Evolutionary conservation across 2,113 vertebrate genomes (phyloP).

Genomic region (Cheirogaleus medius): DNA sequence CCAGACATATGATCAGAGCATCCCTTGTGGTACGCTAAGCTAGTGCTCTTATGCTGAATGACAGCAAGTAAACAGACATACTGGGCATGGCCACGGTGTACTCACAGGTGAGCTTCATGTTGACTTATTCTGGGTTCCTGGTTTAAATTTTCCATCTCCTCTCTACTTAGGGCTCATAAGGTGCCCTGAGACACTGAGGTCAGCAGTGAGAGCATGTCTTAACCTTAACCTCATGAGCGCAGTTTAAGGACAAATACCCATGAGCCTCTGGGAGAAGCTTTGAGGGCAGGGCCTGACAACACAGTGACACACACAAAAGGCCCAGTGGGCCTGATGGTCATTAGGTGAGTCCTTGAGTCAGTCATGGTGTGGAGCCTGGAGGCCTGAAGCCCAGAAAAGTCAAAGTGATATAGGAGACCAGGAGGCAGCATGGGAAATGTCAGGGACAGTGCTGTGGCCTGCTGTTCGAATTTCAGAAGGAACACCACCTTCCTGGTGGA

Average conservation of each 20-base stretch:
- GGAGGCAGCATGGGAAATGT: not conserved
- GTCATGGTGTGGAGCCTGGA: not conserved
- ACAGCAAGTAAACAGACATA: not conserved
- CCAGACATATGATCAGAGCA: too few relatives aligned
- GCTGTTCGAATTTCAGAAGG: not conserved
- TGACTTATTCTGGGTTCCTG: not conserved
- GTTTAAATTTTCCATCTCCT: not conserved
- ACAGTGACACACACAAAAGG: not conserved
- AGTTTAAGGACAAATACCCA: not conserved
- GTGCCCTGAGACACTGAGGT: not conserved
- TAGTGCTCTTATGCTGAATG: not conserved
- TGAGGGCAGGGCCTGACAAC: too few relatives aligned
- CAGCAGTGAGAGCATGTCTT: not conserved
- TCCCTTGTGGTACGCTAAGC: too few relatives aligned
- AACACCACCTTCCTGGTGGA: not conserved
- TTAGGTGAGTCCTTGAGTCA: not conserved
- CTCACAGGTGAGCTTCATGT: not conserved
- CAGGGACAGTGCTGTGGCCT: too few relatives aligned
- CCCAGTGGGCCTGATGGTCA: too few relatives aligned
- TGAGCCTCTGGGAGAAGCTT: not conserved
- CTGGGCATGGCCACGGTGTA: accelerated
- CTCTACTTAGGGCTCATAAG: not conserved
- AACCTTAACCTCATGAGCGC: not conserved
- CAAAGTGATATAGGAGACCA: not conserved
- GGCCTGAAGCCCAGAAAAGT: not conserved